Base-by-base conservation (phyloP, 1,140 invertebrate species). In the Branchinecta lynchi region DNA sequence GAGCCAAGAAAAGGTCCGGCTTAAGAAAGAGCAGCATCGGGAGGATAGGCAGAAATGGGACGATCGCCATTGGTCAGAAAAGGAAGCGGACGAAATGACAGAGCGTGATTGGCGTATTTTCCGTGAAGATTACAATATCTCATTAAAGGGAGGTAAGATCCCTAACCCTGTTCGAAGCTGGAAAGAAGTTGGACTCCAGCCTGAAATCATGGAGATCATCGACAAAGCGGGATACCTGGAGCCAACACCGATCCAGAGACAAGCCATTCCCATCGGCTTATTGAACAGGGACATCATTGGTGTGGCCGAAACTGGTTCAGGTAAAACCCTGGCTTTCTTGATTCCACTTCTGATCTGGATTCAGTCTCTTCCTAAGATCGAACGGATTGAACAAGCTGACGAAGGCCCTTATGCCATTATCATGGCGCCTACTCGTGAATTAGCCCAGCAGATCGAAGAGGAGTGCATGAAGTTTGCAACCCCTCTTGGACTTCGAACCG, bases 101-200 rank as follows among this genome's bases (percentile, higher is more conserved):
- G 96, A 99, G 77, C 84, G 97, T 77, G 97, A 99, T 82, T 99
- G 97, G 97, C 85, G 97, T 77, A 99, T 99, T 75, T 99, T 99
- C 76, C 86, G 96, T 72, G 97, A 99, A 81, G 97, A 99, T 81
- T 99, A 96, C 77, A 99, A 96, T 77, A 99, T 99, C 66, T 91
- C 93, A 7, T 95, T 98, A 66, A 99, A 99, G 79, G 81, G 94
- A 71, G 97, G 97, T 0, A 87, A 86, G 76, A 96, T 99, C 76
- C 96, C 97, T 7, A 92, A 96, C 81, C 96, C 96, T 1, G 88
- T 99, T 66, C 81, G 97, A 15, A 87, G 83, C 45, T 99, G 97
- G 97, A 89, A 88, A 72, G 97, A 99, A 81, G 91, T 90, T 10
- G 85, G 84, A n/a, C 87, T 99, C 73, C 89, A 92, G 43, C 84